Conservation (phyloP, 2,888 invertebrate genomes). For the Drosophila antonietae region DNA sequence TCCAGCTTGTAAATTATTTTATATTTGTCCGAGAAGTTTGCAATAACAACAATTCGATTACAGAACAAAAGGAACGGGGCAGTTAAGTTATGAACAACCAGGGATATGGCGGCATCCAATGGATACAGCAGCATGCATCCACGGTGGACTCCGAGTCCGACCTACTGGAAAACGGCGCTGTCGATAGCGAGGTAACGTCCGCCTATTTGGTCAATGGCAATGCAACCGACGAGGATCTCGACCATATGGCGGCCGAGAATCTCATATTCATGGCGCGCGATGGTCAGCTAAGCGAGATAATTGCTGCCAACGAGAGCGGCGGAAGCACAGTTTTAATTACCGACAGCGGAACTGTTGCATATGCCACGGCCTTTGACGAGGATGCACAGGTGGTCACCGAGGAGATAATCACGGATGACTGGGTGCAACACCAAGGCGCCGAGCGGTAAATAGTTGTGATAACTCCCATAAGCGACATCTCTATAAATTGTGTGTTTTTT, state of each 20-base stretch:
- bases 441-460: conserved; percentile 86
- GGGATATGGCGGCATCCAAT: conserved; percentile 79
- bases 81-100: conserved; percentile 71
- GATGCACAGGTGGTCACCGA: conserved; percentile 90
- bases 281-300: conserved; percentile 83
- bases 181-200: conserved; percentile 51
- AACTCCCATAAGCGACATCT: not conserved
- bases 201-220: conserved; percentile 54
- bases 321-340: conserved; percentile 71
- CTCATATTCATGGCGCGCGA: conserved; percentile 88
- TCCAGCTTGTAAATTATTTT: conserved; percentile 39
- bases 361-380: conserved; percentile 70
- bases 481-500: not conserved
- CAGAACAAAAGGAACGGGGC: conserved; percentile 37
- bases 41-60: conserved; percentile 42
- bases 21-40: conserved; percentile 16
- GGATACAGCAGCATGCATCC: conserved; percentile 77
- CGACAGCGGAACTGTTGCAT: conserved; percentile 64
- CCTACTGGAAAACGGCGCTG: conserved; percentile 62
- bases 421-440: conserved; percentile 90
- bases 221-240: conserved; percentile 79
- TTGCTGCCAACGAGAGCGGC: conserved; percentile 69
- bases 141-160: conserved; percentile 70
- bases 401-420: conserved; percentile 92
- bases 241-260: conserved; percentile 88